phyloP scores from a whole-genome alignment of 2,797 vertebrate genomes.

The Hapalemur alaotrensis region DNA sequence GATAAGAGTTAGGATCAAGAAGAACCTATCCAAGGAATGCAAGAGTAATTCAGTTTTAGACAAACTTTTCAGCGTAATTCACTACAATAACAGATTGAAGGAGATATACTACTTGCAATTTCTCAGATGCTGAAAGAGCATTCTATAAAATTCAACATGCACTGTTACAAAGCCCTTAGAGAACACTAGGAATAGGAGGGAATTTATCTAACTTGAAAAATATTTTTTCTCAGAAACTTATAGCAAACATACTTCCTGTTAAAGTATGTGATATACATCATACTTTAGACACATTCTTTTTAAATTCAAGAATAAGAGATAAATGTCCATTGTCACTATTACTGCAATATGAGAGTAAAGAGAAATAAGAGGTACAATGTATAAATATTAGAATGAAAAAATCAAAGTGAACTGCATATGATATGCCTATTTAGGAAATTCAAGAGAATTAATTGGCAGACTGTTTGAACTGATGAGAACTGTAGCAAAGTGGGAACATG shows the following conservation, averaged over 20 bases:
- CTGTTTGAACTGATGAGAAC: neutral
- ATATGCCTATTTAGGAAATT: neutral
- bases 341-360: neutral
- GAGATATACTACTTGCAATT: neutral
- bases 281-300: neutral
- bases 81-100: neutral
- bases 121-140: neutral
- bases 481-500: neutral
- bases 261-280: neutral
- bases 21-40: neutral
- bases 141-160: neutral
- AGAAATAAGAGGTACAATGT: neutral
- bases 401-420: neutral
- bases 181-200: neutral
- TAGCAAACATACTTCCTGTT: neutral
- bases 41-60: neutral
- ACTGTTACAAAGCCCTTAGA: neutral
- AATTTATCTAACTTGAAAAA: neutral
- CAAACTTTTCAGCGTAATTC: neutral
- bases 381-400: neutral
- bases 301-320: neutral
- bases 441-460: neutral
- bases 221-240: neutral
- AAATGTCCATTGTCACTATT: neutral
- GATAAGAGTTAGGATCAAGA: neutral